Conservation (phyloP, 1,140 invertebrate genomes). For the Diachasma alloeum region DNA sequence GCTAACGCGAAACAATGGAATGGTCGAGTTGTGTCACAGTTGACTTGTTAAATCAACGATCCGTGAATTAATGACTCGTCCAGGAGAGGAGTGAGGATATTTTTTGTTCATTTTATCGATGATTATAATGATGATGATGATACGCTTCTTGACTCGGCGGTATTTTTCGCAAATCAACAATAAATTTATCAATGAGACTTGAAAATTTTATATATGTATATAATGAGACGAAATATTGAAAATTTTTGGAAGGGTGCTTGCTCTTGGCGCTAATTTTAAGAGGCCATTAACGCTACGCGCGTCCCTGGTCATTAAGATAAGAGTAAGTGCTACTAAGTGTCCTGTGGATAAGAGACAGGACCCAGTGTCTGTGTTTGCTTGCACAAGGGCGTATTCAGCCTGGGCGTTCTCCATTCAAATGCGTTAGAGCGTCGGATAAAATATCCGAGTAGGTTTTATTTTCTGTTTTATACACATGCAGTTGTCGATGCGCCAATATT, state of each 20-base stretch:
- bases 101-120: background rate
- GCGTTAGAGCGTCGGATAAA: background rate
- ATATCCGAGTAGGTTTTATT: background rate
- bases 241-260: constrained; percentile 40
- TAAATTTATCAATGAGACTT: background rate
- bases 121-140: background rate
- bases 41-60: constrained; percentile 45
- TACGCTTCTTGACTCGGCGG: background rate
- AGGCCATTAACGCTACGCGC: constrained; percentile 63
- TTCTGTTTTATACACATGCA: too few species aligned
- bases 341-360: constrained; percentile 58
- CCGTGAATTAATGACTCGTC: constrained; percentile 17
- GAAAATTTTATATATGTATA: background rate
- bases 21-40: constrained; percentile 33
- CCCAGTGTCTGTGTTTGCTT: constrained; percentile 44
- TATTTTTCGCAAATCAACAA: background rate
- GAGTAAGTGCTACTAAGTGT: constrained; percentile 67
- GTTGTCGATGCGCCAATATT: background rate
- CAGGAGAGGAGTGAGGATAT: background rate
- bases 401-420: background rate
- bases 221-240: constrained; percentile 22
- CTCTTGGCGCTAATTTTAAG: constrained; percentile 58
- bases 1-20: constrained; percentile 40
- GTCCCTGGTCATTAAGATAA: constrained; percentile 65
- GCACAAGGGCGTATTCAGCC: constrained; percentile 28